These are phyloP conservation scores for Invenusta paracnida DNA, from an alignment of 2,888 invertebrate species.

Conservation along the genomic window DNA sequence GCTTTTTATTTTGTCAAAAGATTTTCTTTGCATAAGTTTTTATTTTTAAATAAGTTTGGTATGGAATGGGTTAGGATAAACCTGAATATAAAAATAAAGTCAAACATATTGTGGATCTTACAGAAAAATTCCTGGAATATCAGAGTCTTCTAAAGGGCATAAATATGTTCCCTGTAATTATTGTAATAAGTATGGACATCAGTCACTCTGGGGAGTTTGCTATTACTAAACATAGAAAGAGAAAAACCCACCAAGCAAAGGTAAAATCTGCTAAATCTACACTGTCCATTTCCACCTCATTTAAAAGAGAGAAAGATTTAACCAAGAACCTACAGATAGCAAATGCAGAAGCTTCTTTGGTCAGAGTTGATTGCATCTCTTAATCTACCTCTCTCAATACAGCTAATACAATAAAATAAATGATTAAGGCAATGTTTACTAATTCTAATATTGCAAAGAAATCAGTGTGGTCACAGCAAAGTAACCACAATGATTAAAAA, in stretches of 20 bases:
- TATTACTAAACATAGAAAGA: neutral
- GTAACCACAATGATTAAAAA: neutral
- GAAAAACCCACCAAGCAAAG: neutral
- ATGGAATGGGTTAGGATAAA: neutral
- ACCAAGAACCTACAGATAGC: neutral
- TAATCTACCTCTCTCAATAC: neutral
- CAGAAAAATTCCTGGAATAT: neutral
- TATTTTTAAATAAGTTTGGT: neutral
- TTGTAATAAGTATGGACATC: neutral
- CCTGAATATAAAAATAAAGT: neutral
- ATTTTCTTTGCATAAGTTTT: neutral
- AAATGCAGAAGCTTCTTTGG: neutral
- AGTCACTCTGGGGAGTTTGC: neutral
- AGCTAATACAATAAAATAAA: neutral
- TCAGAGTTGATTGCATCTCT: neutral
- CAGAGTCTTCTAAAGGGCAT: neutral
- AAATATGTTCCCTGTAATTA: neutral
- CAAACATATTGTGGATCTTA: neutral
- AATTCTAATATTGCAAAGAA: neutral
- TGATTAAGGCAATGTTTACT: neutral
- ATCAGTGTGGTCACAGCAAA: neutral
- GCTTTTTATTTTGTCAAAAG: neutral
- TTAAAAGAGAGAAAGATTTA: neutral
- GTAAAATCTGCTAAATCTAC: neutral
- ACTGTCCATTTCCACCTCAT: neutral